Conservation (phyloP, 2,113 vertebrate genomes). For the Brachypodius melanocephalos region DNA sequence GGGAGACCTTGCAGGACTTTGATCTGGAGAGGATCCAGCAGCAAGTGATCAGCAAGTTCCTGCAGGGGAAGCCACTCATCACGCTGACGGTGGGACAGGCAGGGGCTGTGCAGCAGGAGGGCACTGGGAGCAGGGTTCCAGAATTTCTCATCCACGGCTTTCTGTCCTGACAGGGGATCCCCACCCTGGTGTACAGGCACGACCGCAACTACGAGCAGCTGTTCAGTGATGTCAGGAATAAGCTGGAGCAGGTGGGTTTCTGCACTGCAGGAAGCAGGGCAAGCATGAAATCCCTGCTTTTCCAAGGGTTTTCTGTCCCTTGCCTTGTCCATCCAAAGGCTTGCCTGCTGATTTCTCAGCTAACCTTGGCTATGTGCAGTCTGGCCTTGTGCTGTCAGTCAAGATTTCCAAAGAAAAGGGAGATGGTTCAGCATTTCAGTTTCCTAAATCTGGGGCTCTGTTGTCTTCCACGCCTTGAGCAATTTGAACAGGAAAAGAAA, state of each 20-base stretch:
- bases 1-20: conserved; percentile 81
- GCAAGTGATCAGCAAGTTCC: conserved; percentile 83
- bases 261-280: not conserved
- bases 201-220: conserved; percentile 90
- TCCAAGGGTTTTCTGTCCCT: not conserved
- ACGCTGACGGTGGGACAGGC: conserved; percentile 73
- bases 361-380: rapidly evolving
- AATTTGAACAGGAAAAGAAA: not conserved
- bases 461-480: not conserved
- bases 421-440: not conserved
- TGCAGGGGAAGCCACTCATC: conserved; percentile 89
- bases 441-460: not conserved
- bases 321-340: not conserved
- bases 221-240: conserved; percentile 80
- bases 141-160: not conserved
- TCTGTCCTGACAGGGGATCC: conserved; percentile 81
- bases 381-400: not conserved
- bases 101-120: not conserved
- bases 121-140: not conserved
- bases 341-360: not conserved
- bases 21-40: conserved; percentile 90
- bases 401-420: not conserved
- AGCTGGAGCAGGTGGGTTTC: conserved; percentile 82
- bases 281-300: not conserved
- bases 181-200: conserved; percentile 84